A percentile compares a stretch with the other conserved stretches of the same genome.
phyloP scores from a whole-genome alignment of 2,888 invertebrate genomes.

The Nomada flava region DNA sequence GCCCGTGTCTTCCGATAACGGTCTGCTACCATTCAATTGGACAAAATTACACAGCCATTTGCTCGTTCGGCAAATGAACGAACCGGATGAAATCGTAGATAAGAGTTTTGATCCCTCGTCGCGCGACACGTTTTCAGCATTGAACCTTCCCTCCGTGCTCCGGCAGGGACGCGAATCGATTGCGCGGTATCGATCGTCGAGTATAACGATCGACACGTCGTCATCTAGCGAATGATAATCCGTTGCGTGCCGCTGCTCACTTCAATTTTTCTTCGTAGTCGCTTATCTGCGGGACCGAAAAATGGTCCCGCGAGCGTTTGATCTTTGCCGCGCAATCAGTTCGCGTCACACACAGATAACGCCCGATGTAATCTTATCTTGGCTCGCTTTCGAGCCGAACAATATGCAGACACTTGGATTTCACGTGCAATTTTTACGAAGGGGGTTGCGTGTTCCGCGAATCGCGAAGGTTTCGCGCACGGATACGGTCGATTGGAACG shows the following conservation, averaged over 20 bases:
- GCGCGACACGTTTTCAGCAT: neutral
- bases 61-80: constrained; percentile 26
- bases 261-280: neutral
- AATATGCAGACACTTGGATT: constrained; percentile 17
- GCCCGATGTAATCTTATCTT: constrained; percentile 62
- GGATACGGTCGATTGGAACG: too few relatives aligned
- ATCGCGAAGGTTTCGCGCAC: too few relatives aligned
- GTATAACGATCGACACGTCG: constrained; percentile 1
- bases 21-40: constrained; percentile 37
- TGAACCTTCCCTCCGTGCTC: constrained; percentile 4
- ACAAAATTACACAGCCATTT: constrained; percentile 30
- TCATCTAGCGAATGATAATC: constrained; percentile 11
- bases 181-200: neutral
- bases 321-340: constrained; percentile 67
- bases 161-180: constrained; percentile 13
- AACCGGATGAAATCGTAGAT: constrained; percentile 29
- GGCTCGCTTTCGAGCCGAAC: constrained; percentile 11
- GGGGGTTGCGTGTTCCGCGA: neutral
- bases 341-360: neutral
- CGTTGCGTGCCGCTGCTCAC: constrained; percentile 2
- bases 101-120: constrained; percentile 6
- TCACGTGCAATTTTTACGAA: neutral
- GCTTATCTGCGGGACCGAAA: constrained; percentile 8
- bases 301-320: constrained; percentile 47
- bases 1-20: constrained; percentile 43